Evolutionary conservation across 2,888 invertebrate genomes (phyloP).

Genomic region (Cyclophora punctaria): DNA sequence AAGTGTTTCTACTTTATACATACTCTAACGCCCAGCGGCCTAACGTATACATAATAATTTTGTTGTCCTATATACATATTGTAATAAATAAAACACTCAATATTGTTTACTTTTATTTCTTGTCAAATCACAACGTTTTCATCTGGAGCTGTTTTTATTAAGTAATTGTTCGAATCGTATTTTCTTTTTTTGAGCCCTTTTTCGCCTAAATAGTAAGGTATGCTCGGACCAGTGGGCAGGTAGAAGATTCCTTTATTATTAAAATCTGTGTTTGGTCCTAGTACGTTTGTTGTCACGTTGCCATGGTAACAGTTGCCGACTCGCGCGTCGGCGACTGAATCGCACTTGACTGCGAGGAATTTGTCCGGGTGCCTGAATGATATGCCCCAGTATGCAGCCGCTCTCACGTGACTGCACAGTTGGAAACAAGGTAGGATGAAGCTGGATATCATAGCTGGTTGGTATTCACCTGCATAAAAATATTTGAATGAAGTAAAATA

Average conservation of each 20-base stretch:
- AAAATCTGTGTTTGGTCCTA: constrained; percentile 56
- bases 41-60: constrained; percentile 45
- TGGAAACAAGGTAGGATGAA: constrained; percentile 57
- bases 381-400: constrained; percentile 47
- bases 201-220: constrained; percentile 48
- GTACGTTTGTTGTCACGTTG: constrained; percentile 30
- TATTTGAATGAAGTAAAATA: too few relatives aligned
- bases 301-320: constrained; percentile 45
- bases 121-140: constrained; percentile 39
- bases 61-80: constrained; percentile 48
- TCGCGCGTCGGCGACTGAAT: constrained; percentile 40
- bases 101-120: constrained; percentile 27
- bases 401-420: constrained; percentile 55
- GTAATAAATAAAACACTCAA: constrained; percentile 45
- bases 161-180: constrained; percentile 41
- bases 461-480: constrained; percentile 50
- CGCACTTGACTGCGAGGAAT: constrained; percentile 48
- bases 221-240: constrained; percentile 38
- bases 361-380: constrained; percentile 40
- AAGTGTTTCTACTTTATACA: constrained; percentile 1
- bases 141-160: constrained; percentile 43
- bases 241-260: constrained; percentile 53
- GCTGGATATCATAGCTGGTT: constrained; percentile 39
- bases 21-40: constrained; percentile 21
- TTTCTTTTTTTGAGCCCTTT: constrained; percentile 35